Evolutionary conservation across 2,888 invertebrate species (phyloP), one percentile per base, ranked within the genome.

Genomic region (Caenorhabditis doughertyi): DNA sequence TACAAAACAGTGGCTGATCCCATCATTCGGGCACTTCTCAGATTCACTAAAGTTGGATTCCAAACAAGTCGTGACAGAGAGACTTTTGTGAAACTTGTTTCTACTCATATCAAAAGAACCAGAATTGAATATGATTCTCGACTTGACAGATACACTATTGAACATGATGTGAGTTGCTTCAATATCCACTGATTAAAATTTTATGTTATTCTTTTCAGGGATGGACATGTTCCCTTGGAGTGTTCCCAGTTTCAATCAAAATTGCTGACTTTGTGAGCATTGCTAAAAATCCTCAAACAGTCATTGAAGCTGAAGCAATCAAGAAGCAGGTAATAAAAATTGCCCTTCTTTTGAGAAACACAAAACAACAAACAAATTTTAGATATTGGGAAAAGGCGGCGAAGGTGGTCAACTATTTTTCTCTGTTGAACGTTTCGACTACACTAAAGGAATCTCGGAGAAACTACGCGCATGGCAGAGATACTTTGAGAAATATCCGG

Each of bases 1-100:
- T 90, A 89, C 71, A 72, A 84, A 35, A 79, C 85, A 13, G 90
- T 88, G 3, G 89, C 84, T 18, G 86, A 86, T 25, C 89, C 89
- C 18, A 88, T 90, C 16, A 67, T 90, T 18, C 83, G 90, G 11
- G 90, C 84, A 1, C 80, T 90, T 23, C 64, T 90, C 3, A 74
- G 89, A 25, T 90, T 90, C 74, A 89, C 85, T 8, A 90, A 90
- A 83, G 89, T 90, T 65, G 90, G 90, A 55, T 90, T 90, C 79
- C 90, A 90, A 88, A 90, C 90, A 9, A 87, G 87, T 51, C 80
- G 88, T 2, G 90, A 90, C 68, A 81, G 90, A 23, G 83, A 84
- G 18, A 88, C 84, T 27, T 90, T 85, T 73, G 79, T 89, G 4
- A 82, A 85, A 16, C 64, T 89, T 18, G 89, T 89, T 3, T 44